Evolutionary conservation across 35 echinoderm and acorn worm species (phyloP).

Genomic region (Holothuria glaberrima): DNA sequence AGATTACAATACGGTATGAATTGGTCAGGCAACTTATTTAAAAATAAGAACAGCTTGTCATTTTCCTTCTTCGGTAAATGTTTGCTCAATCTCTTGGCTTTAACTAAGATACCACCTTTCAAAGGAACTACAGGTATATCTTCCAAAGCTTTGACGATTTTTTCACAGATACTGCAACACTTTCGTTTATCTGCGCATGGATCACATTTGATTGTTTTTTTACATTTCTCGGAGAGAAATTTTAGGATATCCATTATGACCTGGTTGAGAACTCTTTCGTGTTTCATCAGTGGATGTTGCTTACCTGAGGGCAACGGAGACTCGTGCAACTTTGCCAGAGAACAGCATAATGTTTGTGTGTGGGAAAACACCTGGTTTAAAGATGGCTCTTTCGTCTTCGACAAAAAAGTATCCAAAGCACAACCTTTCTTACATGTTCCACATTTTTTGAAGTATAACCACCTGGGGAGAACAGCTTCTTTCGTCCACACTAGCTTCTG

Average conservation of each 20-base stretch:
- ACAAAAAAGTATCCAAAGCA: neutral
- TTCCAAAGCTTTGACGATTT: neutral
- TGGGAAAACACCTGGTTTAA: neutral
- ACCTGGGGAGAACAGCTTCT: neutral
- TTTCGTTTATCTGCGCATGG: neutral
- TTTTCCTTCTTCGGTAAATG: neutral
- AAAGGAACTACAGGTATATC: constrained; percentile 17
- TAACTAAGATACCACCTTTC: neutral
- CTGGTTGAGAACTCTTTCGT: neutral
- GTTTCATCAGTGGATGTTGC: neutral
- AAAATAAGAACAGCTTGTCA: constrained; percentile 17
- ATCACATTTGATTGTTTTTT: neutral
- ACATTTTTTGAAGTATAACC: neutral
- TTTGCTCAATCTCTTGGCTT: constrained; percentile 20
- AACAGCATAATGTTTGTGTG: constrained; percentile 15
- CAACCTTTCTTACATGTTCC: neutral
- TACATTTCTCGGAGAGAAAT: neutral
- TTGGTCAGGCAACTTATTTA: constrained; percentile 1
- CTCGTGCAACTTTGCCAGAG: no score
- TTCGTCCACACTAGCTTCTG: neutral
- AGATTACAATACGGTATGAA: neutral
- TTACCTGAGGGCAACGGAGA: no score
- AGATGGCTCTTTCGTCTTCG: neutral
- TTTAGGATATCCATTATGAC: neutral
- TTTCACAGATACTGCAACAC: constrained; percentile 13